Percentiles rank a stretch among this genome's conserved stretches.
Conservation (phyloP, 2,113 vertebrate genomes). For the Hystrix brachyura region DNA sequence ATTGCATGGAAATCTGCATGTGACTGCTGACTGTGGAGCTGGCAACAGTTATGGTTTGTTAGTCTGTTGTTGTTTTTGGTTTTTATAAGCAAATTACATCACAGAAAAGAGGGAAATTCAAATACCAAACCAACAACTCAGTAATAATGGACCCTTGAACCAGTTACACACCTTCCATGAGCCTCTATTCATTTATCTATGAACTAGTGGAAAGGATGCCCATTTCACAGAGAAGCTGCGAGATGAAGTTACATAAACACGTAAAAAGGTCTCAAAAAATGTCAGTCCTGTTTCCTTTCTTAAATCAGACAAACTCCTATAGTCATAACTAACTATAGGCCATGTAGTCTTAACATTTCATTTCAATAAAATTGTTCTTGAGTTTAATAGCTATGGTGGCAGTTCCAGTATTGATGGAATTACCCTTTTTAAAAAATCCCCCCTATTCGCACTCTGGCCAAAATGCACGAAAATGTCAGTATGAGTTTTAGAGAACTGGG, state of each 20-base stretch:
- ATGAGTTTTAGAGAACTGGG: neutral
- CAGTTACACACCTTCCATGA: neutral
- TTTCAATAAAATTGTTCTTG: neutral
- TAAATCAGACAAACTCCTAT: neutral
- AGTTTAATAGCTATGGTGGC: neutral
- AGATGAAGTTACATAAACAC: neutral
- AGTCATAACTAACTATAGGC: neutral
- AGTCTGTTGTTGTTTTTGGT: neutral
- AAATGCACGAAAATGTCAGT: neutral
- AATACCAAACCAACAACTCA: neutral
- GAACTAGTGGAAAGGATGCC: neutral
- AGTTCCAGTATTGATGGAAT: neutral
- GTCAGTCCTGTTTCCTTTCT: neutral
- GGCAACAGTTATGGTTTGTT: neutral
- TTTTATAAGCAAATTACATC: neutral
- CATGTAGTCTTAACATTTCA: neutral
- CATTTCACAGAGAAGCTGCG: neutral
- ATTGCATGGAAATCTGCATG: neutral
- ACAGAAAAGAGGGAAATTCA: neutral
- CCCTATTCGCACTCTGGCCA: neutral
- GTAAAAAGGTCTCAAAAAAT: slow-evolving; percentile 16
- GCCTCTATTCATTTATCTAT: neutral
- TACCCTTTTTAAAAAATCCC: neutral
- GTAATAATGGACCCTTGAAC: neutral
- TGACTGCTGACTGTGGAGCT: neutral